Evolutionary conservation across 2,113 vertebrate genomes (phyloP).

Genomic region (Circaetus cinerascens): DNA sequence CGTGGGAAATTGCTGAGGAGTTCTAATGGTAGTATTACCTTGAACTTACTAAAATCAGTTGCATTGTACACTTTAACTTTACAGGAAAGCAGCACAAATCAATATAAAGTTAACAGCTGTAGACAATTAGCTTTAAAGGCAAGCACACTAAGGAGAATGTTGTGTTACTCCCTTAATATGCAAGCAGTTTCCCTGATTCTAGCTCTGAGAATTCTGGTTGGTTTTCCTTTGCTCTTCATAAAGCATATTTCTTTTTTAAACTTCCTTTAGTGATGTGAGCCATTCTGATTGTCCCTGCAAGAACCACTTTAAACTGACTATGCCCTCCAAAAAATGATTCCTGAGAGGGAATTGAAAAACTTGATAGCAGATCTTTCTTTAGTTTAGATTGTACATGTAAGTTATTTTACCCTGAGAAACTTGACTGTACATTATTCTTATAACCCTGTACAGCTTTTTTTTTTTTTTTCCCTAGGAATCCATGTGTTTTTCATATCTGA

Average conservation of each 20-base stretch:
- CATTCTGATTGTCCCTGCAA: neutral
- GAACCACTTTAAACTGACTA: neutral
- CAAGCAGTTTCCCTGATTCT: neutral
- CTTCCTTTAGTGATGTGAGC: neutral
- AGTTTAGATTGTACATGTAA: neutral
- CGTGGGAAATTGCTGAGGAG: constrained; percentile 28
- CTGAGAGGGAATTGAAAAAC: neutral
- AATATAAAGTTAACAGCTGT: constrained; percentile 45
- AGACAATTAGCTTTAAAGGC: constrained; percentile 29
- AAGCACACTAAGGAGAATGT: neutral
- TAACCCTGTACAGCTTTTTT: fast-evolving
- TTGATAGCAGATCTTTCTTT: neutral
- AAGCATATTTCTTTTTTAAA: neutral
- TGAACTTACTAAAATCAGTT: constrained; percentile 19
- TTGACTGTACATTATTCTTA: neutral
- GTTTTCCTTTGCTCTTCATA: neutral
- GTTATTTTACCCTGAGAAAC: neutral
- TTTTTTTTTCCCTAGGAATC: neutral
- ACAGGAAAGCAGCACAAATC: constrained; percentile 61
- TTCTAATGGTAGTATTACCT: constrained; percentile 22
- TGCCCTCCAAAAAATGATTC: neutral
- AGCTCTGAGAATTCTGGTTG: neutral
- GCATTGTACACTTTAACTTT: neutral
- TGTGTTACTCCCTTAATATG: neutral
- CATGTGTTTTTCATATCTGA: neutral